Percentiles rank a stretch among this genome's conserved stretches.
These are phyloP conservation scores for Pyrochroa serraticornis DNA, from an alignment of 2,888 invertebrate genomes.

Conservation along the genomic window DNA sequence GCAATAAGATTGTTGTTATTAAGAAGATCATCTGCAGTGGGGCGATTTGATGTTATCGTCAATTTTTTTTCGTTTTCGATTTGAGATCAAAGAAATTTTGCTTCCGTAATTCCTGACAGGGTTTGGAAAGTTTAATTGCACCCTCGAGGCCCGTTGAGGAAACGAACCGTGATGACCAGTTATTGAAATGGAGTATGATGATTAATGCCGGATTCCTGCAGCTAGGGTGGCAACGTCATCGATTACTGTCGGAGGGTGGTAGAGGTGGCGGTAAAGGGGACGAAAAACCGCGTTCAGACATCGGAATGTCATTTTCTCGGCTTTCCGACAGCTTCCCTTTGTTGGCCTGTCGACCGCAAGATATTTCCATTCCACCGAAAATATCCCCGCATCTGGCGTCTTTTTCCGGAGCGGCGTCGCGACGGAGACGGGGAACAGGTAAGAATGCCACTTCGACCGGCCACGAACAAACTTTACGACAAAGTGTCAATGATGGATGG, in stretches of 20 bases:
- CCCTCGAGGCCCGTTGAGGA: neutral
- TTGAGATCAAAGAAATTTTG: neutral
- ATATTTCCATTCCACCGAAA: slow-evolving; percentile 48
- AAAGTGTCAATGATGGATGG: slow-evolving; percentile 20
- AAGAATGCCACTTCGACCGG: slow-evolving; percentile 16
- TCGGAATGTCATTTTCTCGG: slow-evolving; percentile 51
- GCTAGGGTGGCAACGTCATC: too few species aligned
- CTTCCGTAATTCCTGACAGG: too few species aligned
- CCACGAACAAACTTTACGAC: slow-evolving; percentile 14
- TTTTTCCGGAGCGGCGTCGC: slow-evolving; percentile 8
- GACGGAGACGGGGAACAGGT: slow-evolving; percentile 11
- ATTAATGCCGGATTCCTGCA: too few species aligned
- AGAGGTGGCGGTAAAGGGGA: slow-evolving; percentile 20
- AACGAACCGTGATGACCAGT: neutral
- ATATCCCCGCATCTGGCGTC: slow-evolving; percentile 16
- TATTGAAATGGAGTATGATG: neutral
- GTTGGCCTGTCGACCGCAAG: slow-evolving; percentile 52
- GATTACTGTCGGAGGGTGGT: slow-evolving; percentile 22
- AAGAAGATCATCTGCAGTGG: neutral
- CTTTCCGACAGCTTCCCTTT: slow-evolving; percentile 48
- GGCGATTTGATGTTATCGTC: too few species aligned
- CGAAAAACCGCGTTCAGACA: slow-evolving; percentile 45
- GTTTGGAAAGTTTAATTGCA: neutral
- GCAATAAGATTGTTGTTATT: too few species aligned
- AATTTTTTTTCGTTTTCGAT: neutral